Evolutionary conservation across 2,113 vertebrate species (phyloP), one percentile per base, ranked within the genome.

Genomic region (Acrocephalus arundinaceus): DNA sequence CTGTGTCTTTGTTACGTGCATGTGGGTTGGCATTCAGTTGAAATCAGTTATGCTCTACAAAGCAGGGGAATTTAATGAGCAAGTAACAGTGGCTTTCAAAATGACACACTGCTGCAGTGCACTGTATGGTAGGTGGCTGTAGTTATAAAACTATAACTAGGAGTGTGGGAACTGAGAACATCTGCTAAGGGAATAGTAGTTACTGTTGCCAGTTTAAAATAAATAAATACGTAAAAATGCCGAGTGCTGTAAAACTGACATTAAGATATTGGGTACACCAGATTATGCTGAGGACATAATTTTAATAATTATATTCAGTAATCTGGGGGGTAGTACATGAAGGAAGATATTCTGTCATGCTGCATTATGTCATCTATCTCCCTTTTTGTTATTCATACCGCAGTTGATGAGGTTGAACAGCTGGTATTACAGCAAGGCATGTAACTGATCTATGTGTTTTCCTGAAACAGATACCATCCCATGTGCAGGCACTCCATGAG

Each of bases 361-460:
- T 81, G 57, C 15, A 7, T 78, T 83, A 37, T 51, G 65, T 87
- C 87, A 81, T 35, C 58, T 74, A 2, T 59, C 39, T 24, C 70
- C 79, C 51, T 84, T 63, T 90, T 61, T 68, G 75, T 89, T 89
- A 71, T 17, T 76, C 70, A 20, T 14, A 16, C 52, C 4, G 2
- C 37, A 27, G 49, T 61, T 62, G 59, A 41, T 65, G 81, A n/a
- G 89, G 74, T 45, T 84, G 75, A 91, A 45, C 81, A 81, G 68
- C 73, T 91, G 89, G 30, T 89, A 11, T 88, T 77, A 45, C 65
- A 90, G 67, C 55, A 85, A 62, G 46, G 71, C 49, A 25, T 54
- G 83, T 88, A 96, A 94, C 57, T 85, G 86, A 94, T 94, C 88
- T n/a, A 3, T 39, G 24, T 45, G 13, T 74, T 96, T 94, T 93